Conservation (phyloP, 2,113 vertebrate species). For the Psilopsiagon aurifrons region DNA sequence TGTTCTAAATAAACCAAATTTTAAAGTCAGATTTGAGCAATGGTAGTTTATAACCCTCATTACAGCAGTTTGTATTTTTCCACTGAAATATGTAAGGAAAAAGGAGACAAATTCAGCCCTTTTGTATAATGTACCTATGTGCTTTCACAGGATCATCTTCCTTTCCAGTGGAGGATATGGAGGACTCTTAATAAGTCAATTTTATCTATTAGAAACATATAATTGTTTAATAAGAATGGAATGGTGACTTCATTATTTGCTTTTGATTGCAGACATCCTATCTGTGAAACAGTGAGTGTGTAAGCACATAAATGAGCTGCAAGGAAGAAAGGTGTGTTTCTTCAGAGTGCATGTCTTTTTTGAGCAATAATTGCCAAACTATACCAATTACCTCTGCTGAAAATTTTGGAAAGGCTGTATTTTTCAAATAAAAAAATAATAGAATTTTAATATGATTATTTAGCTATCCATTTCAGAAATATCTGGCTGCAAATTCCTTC, state of each 20-base stretch:
- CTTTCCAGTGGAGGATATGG: background rate
- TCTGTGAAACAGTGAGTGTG: background rate
- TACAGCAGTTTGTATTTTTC: slow-evolving; percentile 74
- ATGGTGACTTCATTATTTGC: background rate
- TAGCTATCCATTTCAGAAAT: background rate
- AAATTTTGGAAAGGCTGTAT: background rate
- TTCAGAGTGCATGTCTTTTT: background rate
- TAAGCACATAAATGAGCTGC: background rate
- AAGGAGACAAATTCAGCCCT: slow-evolving; percentile 43
- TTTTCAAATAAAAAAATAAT: background rate
- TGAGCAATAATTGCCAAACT: background rate
- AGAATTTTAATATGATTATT: background rate
- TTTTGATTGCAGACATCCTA: background rate
- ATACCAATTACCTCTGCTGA: background rate
- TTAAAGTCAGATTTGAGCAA: slow-evolving; percentile 77
- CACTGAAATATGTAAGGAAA: slow-evolving; percentile 69
- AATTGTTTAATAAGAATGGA: background rate
- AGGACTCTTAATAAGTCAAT: background rate
- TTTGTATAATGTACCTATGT: background rate
- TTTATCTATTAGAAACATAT: background rate
- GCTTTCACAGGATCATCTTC: slow-evolving; percentile 50
- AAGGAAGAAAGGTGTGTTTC: background rate
- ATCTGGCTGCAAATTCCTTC: background rate
- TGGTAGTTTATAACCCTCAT: slow-evolving; percentile 69
- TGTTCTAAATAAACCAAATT: slow-evolving; percentile 76